Evolutionary conservation across 2,797 vertebrate species (phyloP).

Genomic region (Poliocrania exsul): DNA sequence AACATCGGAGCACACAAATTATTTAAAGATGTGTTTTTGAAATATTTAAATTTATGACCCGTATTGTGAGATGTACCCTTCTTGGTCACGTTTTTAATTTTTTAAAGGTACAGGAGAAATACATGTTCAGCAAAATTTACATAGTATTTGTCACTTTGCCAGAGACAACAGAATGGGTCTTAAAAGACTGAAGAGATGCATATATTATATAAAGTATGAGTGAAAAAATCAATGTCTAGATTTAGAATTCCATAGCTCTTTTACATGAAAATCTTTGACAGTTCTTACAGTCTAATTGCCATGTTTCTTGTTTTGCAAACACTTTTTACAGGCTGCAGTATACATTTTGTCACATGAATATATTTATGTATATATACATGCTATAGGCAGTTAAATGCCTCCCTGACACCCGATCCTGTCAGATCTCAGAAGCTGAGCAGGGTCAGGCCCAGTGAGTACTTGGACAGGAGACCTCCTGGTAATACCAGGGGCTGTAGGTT

Average conservation of each 20-base stretch:
- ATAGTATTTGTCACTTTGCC: neutral
- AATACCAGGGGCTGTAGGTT: too few relatives aligned
- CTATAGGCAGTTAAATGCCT: too few relatives aligned
- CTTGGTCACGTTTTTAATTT: neutral
- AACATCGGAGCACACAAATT: neutral
- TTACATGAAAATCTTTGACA: neutral
- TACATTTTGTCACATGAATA: neutral
- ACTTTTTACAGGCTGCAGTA: neutral
- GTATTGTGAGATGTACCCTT: neutral
- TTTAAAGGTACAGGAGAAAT: neutral
- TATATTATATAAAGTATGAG: neutral
- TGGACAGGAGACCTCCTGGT: too few relatives aligned
- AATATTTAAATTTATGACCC: neutral
- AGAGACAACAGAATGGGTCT: neutral
- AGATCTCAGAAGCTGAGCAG: too few relatives aligned
- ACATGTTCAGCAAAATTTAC: neutral
- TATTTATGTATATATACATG: neutral
- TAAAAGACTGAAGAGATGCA: neutral
- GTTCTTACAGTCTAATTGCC: neutral
- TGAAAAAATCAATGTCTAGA: neutral
- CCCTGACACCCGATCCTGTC: too few relatives aligned
- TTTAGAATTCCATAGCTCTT: neutral
- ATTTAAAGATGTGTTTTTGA: neutral
- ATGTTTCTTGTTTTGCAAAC: neutral
- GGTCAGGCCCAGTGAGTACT: too few relatives aligned